A percentile compares a stretch with the other conserved stretches of the same genome.
Evolutionary conservation across 2,888 invertebrate genomes (phyloP).

Genomic region (Machimus rusticus): DNA sequence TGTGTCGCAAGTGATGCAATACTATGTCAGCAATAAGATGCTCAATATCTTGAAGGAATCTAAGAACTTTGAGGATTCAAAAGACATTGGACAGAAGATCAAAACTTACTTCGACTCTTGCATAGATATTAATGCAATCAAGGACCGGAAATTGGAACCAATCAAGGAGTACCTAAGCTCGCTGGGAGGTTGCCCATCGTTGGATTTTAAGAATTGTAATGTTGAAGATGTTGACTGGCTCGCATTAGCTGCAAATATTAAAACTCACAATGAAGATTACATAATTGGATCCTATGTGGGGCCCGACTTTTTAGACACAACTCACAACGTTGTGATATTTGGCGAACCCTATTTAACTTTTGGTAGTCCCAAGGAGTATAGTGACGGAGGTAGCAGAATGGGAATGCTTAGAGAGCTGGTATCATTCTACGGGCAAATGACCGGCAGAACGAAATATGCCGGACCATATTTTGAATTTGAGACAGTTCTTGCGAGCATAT

Average conservation of each 20-base stretch:
- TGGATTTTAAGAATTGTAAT: background rate
- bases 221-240: background rate
- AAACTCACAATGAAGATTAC: background rate
- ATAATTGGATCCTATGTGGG: conserved; percentile 11
- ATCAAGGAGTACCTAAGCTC: background rate
- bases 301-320: background rate
- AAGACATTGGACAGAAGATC: background rate
- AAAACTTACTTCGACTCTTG: background rate
- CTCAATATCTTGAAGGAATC: background rate
- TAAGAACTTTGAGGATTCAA: background rate
- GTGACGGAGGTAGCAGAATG: background rate
- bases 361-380: background rate
- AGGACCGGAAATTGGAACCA: background rate
- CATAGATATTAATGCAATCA: background rate
- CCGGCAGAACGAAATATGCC: background rate
- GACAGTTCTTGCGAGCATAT: background rate
- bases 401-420: background rate
- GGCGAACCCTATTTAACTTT: background rate
- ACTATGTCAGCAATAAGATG: background rate
- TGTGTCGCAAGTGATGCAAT: background rate
- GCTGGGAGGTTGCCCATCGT: background rate
- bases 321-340: background rate
- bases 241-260: background rate
- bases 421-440: background rate
- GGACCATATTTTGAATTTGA: background rate